Evolutionary conservation across 2,113 vertebrate species (phyloP), one percentile per base, ranked within the genome.

Genomic region (Hiodon alosoides): DNA sequence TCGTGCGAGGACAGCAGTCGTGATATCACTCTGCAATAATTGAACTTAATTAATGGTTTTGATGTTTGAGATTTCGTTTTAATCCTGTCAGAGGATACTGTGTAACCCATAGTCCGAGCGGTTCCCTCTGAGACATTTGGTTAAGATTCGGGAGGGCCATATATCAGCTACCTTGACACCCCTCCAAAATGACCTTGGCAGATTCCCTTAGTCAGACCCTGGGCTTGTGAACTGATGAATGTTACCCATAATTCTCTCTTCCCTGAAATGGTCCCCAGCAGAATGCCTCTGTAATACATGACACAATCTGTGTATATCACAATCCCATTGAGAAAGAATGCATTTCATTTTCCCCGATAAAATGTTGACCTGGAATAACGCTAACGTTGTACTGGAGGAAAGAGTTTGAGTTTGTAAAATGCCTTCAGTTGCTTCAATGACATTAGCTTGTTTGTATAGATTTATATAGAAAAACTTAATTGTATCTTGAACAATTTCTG

Each of bases 181-280:
- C 85, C 83, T 86, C 86, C 87, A 85, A 90, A 92, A 91, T 83
- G 89, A 89, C 89, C 90, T 92, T 92, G 89, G 88, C 87, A 89
- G 86, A 78, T 67, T 81, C 81, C 82, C 81, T 81, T 83, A 83
- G 57, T 51, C 67, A 14, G 77, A 82, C 80, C 78, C 76, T 77
- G 79, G 83, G 79, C 75, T 3, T 79, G 72, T 64, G 75, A 58
- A 54, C 83, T 89, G 87, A 90, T 87, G 81, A 84, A 90, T 89
- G 86, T 80, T 71, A 80, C 85, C 60, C 80, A 87, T 90, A 87
- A 88, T 88, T 90, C 77, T 79, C 85, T 81, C 81, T 81, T 75
- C 77, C 76, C 76, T 52, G 68, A 81, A 88, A 84, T 72, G 80
- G 79, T 85, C 83, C 83, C 78, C 86, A 85, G 82, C 83, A 84